Base-by-base conservation (phyloP, 2,888 invertebrate genomes). In the Byasa hedistus region DNA sequence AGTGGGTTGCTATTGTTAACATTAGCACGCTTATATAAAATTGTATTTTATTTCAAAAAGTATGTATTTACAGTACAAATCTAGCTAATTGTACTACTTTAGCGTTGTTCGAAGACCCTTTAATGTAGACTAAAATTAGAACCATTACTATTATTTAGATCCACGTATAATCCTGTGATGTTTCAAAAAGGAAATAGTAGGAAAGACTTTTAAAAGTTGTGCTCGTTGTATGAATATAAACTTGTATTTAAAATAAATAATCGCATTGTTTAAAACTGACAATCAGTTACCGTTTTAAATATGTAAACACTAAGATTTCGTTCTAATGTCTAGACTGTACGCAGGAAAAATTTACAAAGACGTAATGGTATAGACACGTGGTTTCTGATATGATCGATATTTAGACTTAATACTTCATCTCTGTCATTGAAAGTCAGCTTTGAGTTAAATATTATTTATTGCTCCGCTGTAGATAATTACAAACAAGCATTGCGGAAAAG, bases 21-120 rank as follows among this genome's bases (percentile, higher is more conserved):
- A 80, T 79, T 75, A 82, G 80, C 79, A 77, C 79, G 80, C 80
- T 84, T 89, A 89, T 39, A 39, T 85, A 87, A 89, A 88, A 89
- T 78, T 75, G 78, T 81, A 80, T 76, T 78, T 71, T 71, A 73
- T 76, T 79, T 80, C 80, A 80, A 83, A 84, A 82, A 79, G 80
- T n/a, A n/a, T n/a, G 72, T 89, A 88, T 89, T 75, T 88, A 88
- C 86, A 87, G 78, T 82, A 77, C 79, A 82, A 79, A 77, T 81
- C 81, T 84, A 87, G 73, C 81, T 87, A 48, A 19, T 48, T n/a
- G 48, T 48, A 87, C 78, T 72, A 69, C 75, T 83, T 81, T 75
- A 77, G 82, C 80, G 80, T 84, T 83, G 81, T 81, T 79, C 75
- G 74, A 77, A 81, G 80, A 84, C 80, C 80, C 78, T 81, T 77